A percentile compares a stretch with the other conserved stretches of the same genome.
phyloP scores from a whole-genome alignment of 2,888 invertebrate species.

The Germaria angustata region DNA sequence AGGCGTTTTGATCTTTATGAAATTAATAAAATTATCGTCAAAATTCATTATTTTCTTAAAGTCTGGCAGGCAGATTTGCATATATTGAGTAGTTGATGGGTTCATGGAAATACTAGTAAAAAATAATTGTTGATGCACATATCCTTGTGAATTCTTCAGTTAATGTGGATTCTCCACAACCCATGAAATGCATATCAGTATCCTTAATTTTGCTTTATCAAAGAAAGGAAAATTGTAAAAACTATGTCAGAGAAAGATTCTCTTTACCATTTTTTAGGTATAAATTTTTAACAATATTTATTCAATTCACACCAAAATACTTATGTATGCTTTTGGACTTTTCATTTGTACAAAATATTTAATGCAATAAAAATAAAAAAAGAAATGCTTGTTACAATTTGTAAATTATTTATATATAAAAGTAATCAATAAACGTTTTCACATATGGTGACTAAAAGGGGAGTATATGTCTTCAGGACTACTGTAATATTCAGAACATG shows the following conservation, averaged over 20 bases:
- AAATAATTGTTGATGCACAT: too few species aligned
- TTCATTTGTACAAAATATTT: not conserved
- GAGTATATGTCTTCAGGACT: not conserved
- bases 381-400: conserved; percentile 7
- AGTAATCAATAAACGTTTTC: conserved; percentile 9
- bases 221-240: not conserved
- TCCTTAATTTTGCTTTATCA: not conserved
- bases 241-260: not conserved
- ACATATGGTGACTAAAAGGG: not conserved
- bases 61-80: too few species aligned
- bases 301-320: not conserved
- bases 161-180: too few species aligned
- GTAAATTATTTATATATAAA: conserved; percentile 27
- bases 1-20: too few species aligned
- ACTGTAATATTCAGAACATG: conserved; percentile 10
- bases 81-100: too few species aligned
- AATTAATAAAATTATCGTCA: too few species aligned
- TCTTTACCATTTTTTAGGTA: not conserved
- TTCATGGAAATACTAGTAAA: too few species aligned
- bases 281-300: not conserved
- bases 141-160: too few species aligned
- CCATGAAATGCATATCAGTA: too few species aligned
- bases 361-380: not conserved
- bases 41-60: too few species aligned
- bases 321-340: not conserved